Base-by-base conservation (phyloP, 2,888 invertebrate genomes). In the Omphaloscelis lunosa region DNA sequence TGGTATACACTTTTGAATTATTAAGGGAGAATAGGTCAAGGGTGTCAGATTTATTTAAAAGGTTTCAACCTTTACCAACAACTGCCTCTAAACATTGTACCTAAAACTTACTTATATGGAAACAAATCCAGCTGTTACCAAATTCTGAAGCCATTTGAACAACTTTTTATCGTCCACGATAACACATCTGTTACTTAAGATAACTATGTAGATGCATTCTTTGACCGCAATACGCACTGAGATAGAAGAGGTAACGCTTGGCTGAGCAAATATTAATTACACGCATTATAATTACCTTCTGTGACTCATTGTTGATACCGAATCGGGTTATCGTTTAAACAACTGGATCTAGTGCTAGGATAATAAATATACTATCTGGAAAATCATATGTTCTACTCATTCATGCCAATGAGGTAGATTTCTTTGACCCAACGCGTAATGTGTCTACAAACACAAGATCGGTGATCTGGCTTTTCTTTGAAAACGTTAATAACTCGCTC, bases 241-340 rank as follows among this genome's bases (percentile, higher is more conserved):
- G 91, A 91, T 91, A 92, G 89, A 89, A 84, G 86, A 87, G 77
- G 89, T 80, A 79, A 87, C 90, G 90, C 90, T 90, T 83, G 87
- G 89, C 89, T 83, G 88, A 88, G 79, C 86, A 86, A 89, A 91
- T 91, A 91, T 91, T 88, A 89, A 91, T 91, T 90, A 89, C 88
- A 88, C 86, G 62, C 76, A 83, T 85, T 83, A 85, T 85, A 85
- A 89, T 88, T 83, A 85, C 88, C 82, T 85, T 75, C 68, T 69
- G 39, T 91, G 88, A 90, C 59, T 90, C 89, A 90, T 84, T 78
- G 74, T 71, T 80, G 83, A 81, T 83, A 79, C 76, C 75, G 66
- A 89, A 86, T 84, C 77, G 34, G 73, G 82, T 83, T 79, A 63
- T 73, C 45, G 71, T 59, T 39, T 67, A 48, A 48, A 41, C 56